These are phyloP conservation scores for Rhinogobius similis DNA, from an alignment of 2,113 vertebrate species.

Conservation along the genomic window DNA sequence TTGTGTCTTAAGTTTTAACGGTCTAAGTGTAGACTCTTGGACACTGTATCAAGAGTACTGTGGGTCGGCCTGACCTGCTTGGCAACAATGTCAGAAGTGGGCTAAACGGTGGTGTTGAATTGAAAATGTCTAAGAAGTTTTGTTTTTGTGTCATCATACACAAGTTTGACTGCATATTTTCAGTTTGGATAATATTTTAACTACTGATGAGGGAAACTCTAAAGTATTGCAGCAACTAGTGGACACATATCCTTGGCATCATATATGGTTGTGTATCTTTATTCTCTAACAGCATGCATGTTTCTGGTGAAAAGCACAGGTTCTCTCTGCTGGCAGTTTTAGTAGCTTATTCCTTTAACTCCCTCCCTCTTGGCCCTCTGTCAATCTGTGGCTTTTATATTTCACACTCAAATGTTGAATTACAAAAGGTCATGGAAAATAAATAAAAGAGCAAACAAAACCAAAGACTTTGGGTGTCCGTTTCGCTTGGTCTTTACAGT, in stretches of 20 bases:
- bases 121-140: slow-evolving; percentile 30
- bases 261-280: slow-evolving; percentile 20
- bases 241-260: slow-evolving; percentile 43
- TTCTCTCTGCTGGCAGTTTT: slow-evolving; percentile 77
- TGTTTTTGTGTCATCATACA: slow-evolving; percentile 49
- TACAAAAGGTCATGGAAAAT: slow-evolving; percentile 67
- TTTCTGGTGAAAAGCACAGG: slow-evolving; percentile 30
- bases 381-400: slow-evolving; percentile 57
- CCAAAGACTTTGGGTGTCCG: slow-evolving; percentile 65
- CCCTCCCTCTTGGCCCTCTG: slow-evolving; percentile 32
- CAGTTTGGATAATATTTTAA: slow-evolving; percentile 16
- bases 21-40: slow-evolving; percentile 58
- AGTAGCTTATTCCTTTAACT: slow-evolving; percentile 58
- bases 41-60: slow-evolving; percentile 56
- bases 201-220: slow-evolving; percentile 37
- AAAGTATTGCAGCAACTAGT: slow-evolving; percentile 48
- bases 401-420: slow-evolving; percentile 63
- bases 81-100: slow-evolving; percentile 47
- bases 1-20: slow-evolving; percentile 52
- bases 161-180: slow-evolving; percentile 60
- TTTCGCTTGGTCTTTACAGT: slow-evolving; percentile 79
- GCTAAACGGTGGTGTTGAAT: slow-evolving; percentile 36
- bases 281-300: slow-evolving; percentile 24
- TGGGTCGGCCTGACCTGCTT: slow-evolving; percentile 39
- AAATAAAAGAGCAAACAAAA: slow-evolving; percentile 11